These are phyloP conservation scores for Morpho helenor DNA, from an alignment of 2,888 invertebrate genomes.

Conservation along the genomic window DNA sequence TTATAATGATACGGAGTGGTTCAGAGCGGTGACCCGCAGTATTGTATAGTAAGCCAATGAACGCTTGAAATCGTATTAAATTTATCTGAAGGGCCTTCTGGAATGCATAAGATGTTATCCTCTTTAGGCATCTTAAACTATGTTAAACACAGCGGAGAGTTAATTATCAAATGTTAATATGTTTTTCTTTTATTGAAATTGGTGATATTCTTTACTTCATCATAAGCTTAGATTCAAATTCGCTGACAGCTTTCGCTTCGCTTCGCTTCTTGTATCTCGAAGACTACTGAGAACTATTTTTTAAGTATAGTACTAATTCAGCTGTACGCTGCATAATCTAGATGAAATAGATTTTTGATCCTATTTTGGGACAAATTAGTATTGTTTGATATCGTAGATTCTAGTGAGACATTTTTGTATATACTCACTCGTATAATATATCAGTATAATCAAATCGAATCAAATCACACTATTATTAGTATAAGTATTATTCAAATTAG, in stretches of 20 bases:
- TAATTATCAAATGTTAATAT: not conserved
- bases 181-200: not conserved
- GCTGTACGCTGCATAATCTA: too few species aligned
- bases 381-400: too few species aligned
- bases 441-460: too few species aligned
- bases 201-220: not conserved
- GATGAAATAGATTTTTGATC: too few species aligned
- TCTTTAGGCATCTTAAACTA: slow-evolving; percentile 10
- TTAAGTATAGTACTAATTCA: too few species aligned
- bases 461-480: too few species aligned
- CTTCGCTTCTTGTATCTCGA: too few species aligned
- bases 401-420: too few species aligned
- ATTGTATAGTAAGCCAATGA: slow-evolving; percentile 47
- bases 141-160: not conserved
- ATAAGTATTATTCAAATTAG: too few species aligned
- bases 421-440: too few species aligned
- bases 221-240: not conserved
- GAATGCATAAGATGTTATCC: slow-evolving; percentile 12
- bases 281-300: too few species aligned
- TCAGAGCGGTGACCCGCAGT: slow-evolving; percentile 54
- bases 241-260: not conserved
- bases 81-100: slow-evolving; percentile 40
- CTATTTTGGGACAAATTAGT: too few species aligned
- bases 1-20: slow-evolving; percentile 21
- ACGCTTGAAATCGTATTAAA: slow-evolving; percentile 35